Percentiles rank a stretch among this genome's conserved stretches.
Evolutionary conservation across 2,888 invertebrate genomes (phyloP).

Genomic region (Aphodius sticticus): DNA sequence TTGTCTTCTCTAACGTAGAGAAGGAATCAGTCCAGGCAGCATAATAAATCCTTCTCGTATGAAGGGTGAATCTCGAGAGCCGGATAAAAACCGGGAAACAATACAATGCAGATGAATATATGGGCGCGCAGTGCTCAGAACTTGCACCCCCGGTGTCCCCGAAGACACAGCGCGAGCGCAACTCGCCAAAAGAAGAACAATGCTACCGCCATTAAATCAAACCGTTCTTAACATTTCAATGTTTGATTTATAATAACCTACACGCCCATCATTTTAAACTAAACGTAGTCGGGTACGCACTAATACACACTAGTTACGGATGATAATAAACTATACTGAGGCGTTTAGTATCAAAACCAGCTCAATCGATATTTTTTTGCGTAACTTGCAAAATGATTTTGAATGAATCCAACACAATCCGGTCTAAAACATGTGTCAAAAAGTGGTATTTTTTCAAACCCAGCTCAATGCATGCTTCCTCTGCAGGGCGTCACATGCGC

Average conservation of each 20-base stretch:
- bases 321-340: no score
- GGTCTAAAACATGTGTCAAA: no score
- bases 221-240: not conserved
- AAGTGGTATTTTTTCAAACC: no score
- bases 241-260: not conserved
- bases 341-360: no score
- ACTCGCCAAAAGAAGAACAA: constrained; percentile 10
- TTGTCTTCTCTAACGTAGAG: not conserved
- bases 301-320: no score
- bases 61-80: constrained; percentile 29
- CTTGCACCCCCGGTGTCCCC: constrained; percentile 28
- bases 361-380: no score
- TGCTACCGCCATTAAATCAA: not conserved
- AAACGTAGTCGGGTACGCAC: no score
- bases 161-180: constrained; percentile 25
- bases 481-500: no score
- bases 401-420: no score
- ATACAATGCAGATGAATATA: constrained; percentile 35
- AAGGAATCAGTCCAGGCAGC: not conserved
- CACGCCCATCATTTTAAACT: no score
- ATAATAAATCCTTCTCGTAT: constrained; percentile 15
- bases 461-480: no score
- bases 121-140: constrained; percentile 22
- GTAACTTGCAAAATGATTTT: no score
- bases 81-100: constrained; percentile 34